Evolutionary conservation across 1,140 invertebrate species (phyloP).

Genomic region (Pentalonia nigronervosa): DNA sequence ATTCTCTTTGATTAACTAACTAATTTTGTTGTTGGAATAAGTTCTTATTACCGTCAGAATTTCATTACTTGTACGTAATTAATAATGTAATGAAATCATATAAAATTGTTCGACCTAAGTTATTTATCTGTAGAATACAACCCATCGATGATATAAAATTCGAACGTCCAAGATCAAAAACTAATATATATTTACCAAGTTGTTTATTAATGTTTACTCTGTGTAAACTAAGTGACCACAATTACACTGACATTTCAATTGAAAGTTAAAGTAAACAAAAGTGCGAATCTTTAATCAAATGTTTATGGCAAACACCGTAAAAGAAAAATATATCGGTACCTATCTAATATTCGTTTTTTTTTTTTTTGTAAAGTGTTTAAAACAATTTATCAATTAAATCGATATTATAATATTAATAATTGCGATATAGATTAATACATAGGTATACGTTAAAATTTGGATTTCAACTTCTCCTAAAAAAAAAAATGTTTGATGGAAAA

Average conservation of each 20-base stretch:
- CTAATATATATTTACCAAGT: slow-evolving; percentile 23
- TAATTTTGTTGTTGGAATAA: background rate
- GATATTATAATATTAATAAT: background rate
- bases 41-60: background rate
- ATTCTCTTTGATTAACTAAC: background rate
- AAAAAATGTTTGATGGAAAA: background rate
- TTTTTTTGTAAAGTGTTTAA: background rate
- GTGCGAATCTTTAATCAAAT: slow-evolving; percentile 10
- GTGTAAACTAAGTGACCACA: slow-evolving; percentile 25
- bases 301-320: background rate
- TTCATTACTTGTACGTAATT: slow-evolving; percentile 19
- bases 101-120: background rate
- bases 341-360: background rate
- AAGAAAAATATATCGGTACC: background rate
- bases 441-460: background rate
- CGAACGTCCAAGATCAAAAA: background rate
- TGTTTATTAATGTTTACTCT: slow-evolving; percentile 30
- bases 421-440: background rate
- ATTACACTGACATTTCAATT: slow-evolving; percentile 21
- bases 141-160: background rate
- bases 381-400: slow-evolving; percentile 15
- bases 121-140: background rate
- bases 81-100: slow-evolving; percentile 6
- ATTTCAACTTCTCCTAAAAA: too few species aligned
- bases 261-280: slow-evolving; percentile 26